phyloP scores from a whole-genome alignment of 2,797 vertebrate species.

The Telmatherina bonti region DNA sequence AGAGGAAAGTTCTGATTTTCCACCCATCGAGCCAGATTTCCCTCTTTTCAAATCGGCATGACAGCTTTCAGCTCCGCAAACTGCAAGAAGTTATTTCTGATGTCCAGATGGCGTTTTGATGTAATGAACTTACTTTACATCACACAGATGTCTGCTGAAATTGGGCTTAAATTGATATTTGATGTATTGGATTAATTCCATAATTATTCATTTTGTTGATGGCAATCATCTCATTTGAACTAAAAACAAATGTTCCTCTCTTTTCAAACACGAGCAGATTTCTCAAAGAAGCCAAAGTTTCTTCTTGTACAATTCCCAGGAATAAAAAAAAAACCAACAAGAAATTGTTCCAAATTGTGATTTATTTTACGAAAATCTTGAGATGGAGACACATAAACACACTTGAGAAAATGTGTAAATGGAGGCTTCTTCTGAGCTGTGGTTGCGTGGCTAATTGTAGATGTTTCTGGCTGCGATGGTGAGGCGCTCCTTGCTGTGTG shows the following conservation, averaged over 20 bases:
- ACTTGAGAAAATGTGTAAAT: slow-evolving; percentile 2
- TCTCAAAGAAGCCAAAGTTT: neutral
- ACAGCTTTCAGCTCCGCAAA: neutral
- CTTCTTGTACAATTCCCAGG: neutral
- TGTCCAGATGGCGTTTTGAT: neutral
- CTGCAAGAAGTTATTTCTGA: neutral
- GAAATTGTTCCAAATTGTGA: neutral
- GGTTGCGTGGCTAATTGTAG: slow-evolving; percentile 67
- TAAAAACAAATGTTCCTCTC: neutral
- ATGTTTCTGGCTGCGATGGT: slow-evolving; percentile 51
- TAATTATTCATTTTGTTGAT: neutral
- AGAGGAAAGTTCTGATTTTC: neutral
- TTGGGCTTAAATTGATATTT: neutral
- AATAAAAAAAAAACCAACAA: neutral
- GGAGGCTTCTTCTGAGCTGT: slow-evolving; percentile 56
- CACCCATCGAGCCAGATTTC: neutral
- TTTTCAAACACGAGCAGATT: neutral
- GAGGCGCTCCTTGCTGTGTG: slow-evolving; percentile 72
- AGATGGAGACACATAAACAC: slow-evolving; percentile 8
- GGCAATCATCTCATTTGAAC: neutral
- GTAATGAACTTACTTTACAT: neutral
- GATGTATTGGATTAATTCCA: neutral
- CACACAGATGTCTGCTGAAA: neutral
- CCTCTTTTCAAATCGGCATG: neutral
- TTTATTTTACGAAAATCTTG: neutral